A percentile compares a stretch with the other conserved stretches of the same genome.
Conservation (phyloP, 2,797 vertebrate genomes). For the Thunnus albacares region DNA sequence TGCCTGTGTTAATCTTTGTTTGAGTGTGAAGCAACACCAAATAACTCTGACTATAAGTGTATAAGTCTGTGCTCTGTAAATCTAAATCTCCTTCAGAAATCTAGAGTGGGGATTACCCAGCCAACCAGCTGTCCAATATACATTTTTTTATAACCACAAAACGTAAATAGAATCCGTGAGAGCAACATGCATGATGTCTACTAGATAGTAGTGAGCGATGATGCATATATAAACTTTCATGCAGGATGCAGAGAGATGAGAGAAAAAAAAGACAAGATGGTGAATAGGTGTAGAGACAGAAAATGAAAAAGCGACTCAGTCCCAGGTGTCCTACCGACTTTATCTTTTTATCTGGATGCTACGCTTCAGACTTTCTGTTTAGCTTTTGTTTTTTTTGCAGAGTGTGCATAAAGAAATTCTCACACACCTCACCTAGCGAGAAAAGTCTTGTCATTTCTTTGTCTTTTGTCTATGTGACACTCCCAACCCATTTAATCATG, state of each 20-base stretch:
- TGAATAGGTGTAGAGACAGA: background rate
- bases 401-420: background rate
- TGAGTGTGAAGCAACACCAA: background rate
- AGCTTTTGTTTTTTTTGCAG: background rate
- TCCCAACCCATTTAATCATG: conserved; percentile 42
- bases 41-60: background rate
- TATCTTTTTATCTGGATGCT: background rate
- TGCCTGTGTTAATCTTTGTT: background rate
- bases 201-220: background rate
- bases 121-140: background rate
- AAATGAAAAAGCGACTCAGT: conserved; percentile 4
- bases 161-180: too few relatives aligned
- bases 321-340: conserved; percentile 9
- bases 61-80: background rate
- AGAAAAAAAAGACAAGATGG: background rate
- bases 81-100: background rate
- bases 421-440: conserved; percentile 6
- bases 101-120: background rate
- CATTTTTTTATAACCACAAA: too few relatives aligned
- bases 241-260: conserved; percentile 9
- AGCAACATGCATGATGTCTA: background rate
- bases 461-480: conserved; percentile 18
- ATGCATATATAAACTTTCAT: background rate
- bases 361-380: conserved; percentile 15
- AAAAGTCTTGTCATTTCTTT: conserved; percentile 23